phyloP scores from a whole-genome alignment of 1,140 invertebrate genomes.

The Caenorhabditis tropicalis region DNA sequence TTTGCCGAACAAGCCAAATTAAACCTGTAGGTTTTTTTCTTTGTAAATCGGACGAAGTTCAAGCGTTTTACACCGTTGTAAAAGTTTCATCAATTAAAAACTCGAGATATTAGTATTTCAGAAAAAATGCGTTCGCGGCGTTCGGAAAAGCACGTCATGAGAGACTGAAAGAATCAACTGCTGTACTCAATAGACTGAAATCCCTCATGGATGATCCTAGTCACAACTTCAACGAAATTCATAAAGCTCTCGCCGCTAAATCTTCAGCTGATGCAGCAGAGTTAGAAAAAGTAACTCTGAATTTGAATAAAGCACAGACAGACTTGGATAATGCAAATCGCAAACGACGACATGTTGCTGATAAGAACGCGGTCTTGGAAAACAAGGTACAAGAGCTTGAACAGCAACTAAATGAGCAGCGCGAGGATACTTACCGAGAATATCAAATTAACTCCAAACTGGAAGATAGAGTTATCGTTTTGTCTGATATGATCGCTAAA shows the following conservation, averaged over 20 bases:
- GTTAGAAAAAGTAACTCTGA: not conserved
- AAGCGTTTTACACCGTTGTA: too few relatives aligned
- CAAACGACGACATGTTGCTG: constrained; percentile 80
- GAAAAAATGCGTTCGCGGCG: not conserved
- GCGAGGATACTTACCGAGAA: not conserved
- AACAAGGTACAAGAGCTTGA: constrained; percentile 75
- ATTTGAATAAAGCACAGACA: not conserved
- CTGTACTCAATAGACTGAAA: not conserved
- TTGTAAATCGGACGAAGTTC: not conserved
- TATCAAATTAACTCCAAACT: constrained; percentile 27
- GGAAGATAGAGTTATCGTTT: not conserved
- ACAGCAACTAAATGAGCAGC: constrained; percentile 51
- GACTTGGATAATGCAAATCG: not conserved
- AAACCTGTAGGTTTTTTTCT: not conserved
- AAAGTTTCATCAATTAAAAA: not conserved
- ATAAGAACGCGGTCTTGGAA: constrained; percentile 91
- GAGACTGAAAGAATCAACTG: not conserved
- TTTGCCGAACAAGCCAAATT: not conserved
- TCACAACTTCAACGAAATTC: not conserved
- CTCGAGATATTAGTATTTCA: too few relatives aligned
- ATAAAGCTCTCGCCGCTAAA: not conserved
- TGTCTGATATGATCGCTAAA: not conserved
- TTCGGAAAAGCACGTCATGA: constrained; percentile 78
- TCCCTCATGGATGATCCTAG: not conserved
- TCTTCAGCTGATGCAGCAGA: not conserved